Conservation (phyloP, 53 echinoderm and acorn worm species). For the Pentamera pediparva region DNA sequence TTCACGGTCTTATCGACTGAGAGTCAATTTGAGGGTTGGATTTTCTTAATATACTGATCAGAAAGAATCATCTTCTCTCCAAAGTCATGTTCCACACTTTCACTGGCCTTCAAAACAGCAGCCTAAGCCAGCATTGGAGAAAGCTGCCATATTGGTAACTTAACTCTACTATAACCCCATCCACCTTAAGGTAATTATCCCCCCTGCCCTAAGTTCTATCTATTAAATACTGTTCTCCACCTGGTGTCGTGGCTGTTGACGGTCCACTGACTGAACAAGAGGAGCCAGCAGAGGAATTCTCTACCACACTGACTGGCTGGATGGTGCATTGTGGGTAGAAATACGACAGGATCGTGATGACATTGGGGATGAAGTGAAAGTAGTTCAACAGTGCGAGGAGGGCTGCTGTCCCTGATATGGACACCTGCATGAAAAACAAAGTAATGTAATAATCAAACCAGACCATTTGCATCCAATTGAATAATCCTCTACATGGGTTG, state of each 20-base stretch:
- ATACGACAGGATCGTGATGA: conserved; percentile 60
- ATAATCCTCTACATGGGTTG: too few species aligned
- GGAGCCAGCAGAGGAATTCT: conserved; percentile 66
- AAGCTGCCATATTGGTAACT: background rate
- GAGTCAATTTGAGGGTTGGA: too few species aligned
- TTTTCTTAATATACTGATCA: too few species aligned
- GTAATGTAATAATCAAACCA: too few species aligned
- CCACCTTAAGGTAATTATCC: background rate
- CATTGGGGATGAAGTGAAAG: conserved; percentile 65
- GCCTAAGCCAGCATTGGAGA: too few species aligned
- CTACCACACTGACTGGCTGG: conserved; percentile 85
- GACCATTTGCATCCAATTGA: too few species aligned
- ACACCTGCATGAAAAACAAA: background rate
- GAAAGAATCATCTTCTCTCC: too few species aligned
- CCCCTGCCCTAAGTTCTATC: background rate
- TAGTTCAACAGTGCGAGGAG: conserved; percentile 64
- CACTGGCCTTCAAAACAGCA: too few species aligned
- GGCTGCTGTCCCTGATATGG: conserved; percentile 65
- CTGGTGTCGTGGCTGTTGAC: conserved; percentile 88
- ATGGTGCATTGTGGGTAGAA: conserved; percentile 80
- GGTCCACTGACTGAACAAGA: conserved; percentile 56
- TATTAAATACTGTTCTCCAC: conserved; percentile 20
- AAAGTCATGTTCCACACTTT: too few species aligned
- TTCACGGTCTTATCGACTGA: too few species aligned
- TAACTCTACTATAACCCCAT: too few species aligned